Conservation (phyloP, 2,888 invertebrate genomes). For the Xiphydria camelus region DNA sequence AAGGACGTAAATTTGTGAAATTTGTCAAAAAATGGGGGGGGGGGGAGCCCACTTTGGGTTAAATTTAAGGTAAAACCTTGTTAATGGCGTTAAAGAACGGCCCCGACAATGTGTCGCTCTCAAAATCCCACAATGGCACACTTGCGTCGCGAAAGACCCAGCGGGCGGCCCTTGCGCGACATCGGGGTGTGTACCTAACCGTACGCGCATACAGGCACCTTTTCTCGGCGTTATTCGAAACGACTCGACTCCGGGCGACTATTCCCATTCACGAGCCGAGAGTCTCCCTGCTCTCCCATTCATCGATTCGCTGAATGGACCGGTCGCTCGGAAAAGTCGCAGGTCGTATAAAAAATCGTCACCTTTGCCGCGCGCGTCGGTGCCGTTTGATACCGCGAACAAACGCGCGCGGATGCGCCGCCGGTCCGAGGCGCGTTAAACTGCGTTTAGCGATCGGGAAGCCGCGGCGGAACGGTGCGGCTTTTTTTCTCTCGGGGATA, state of each 20-base stretch:
- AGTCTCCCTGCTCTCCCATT: constrained; percentile 17
- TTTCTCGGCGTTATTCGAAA: too few relatives aligned
- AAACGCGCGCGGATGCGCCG: too few relatives aligned
- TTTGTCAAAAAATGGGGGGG: too few relatives aligned
- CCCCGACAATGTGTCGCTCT: constrained; percentile 44
- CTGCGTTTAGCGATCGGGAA: constrained; percentile 37
- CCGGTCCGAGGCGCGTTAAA: too few relatives aligned
- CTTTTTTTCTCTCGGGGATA: too few relatives aligned
- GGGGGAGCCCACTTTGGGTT: constrained; percentile 48
- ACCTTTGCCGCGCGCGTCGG: constrained; percentile 24
- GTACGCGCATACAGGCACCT: too few relatives aligned
- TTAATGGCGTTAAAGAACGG: constrained; percentile 54
- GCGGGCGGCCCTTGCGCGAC: constrained; percentile 21
- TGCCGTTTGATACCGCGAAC: constrained; percentile 43
- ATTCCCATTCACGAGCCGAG: constrained; percentile 11
- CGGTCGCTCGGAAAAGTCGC: constrained; percentile 18
- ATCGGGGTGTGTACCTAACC: too few relatives aligned
- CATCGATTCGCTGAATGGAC: constrained; percentile 28
- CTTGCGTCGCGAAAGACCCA: constrained; percentile 45
- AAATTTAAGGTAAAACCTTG: constrained; percentile 57
- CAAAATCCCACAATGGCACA: constrained; percentile 48
- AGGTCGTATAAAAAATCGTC: constrained; percentile 21
- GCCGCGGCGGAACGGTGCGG: too few relatives aligned
- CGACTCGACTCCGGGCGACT: too few relatives aligned
- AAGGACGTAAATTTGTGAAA: constrained; percentile 43